phyloP scores from a whole-genome alignment of 2,797 vertebrate species.

The Pipistrellus nathusii region DNA sequence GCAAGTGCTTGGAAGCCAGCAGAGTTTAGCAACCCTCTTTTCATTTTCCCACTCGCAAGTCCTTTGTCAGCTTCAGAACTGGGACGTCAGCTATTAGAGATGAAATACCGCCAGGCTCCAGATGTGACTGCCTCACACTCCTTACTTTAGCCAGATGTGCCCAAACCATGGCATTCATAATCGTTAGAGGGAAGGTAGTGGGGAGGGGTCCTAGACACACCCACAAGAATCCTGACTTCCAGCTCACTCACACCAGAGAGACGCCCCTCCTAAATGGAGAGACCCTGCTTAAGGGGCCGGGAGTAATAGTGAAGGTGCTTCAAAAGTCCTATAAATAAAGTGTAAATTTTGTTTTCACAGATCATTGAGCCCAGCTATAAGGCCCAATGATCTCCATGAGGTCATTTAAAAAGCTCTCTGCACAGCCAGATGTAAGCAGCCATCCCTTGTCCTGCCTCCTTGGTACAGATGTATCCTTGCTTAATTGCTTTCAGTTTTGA shows the following conservation, averaged over 20 bases:
- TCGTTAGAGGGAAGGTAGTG: slow-evolving; percentile 36
- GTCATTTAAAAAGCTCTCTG: slow-evolving; percentile 47
- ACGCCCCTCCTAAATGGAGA: not conserved
- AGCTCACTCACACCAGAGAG: not conserved
- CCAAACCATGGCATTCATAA: slow-evolving; percentile 53
- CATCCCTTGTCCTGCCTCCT: not conserved
- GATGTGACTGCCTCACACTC: slow-evolving; percentile 69
- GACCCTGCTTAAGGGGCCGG: not conserved
- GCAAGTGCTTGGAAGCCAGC: slow-evolving; percentile 60
- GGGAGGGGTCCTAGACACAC: not conserved
- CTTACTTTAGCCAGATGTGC: slow-evolving; percentile 76
- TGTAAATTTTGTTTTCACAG: slow-evolving; percentile 38
- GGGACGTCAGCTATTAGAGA: slow-evolving; percentile 72
- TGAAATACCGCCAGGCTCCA: slow-evolving; percentile 70
- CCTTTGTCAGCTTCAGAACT: slow-evolving; percentile 77
- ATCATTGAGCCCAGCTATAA: slow-evolving; percentile 17
- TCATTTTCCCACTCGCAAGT: slow-evolving; percentile 67
- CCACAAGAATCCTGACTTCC: not conserved
- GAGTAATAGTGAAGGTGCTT: not conserved
- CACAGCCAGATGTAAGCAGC: not conserved
- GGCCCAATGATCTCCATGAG: slow-evolving; percentile 45
- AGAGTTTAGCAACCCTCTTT: slow-evolving; percentile 72
- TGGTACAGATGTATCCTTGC: not conserved
- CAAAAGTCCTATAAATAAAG: not conserved
- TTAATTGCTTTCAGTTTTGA: not conserved